Conservation (phyloP, 2,113 vertebrate genomes). For the Sorex fumeus region DNA sequence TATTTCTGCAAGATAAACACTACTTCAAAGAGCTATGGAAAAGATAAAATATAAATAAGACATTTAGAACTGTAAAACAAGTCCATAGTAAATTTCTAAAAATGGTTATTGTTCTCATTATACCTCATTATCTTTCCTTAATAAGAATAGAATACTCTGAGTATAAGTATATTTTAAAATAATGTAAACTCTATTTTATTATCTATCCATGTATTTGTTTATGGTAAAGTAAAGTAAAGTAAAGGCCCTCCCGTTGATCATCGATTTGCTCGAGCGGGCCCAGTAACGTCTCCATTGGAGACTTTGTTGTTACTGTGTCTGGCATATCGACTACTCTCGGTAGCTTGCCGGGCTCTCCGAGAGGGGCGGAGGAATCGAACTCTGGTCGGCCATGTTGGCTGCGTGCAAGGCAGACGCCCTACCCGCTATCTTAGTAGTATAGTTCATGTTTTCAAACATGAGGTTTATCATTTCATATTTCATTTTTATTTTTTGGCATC, state of each 20-base stretch:
- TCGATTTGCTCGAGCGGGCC: too few species aligned
- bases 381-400: too few species aligned
- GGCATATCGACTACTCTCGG: too few species aligned
- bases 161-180: too few species aligned
- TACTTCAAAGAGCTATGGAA: background rate
- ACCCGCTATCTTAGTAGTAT: too few species aligned
- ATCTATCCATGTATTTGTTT: background rate
- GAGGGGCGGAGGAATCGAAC: too few species aligned
- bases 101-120: background rate
- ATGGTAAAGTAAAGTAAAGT: too few species aligned
- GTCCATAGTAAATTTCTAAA: constrained; percentile 6
- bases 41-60: constrained; percentile 18
- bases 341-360: too few species aligned
- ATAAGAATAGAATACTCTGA: constrained; percentile 19
- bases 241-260: too few species aligned
- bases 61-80: background rate
- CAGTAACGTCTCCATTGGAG: too few species aligned
- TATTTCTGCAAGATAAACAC: constrained; percentile 24
- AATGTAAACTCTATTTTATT: constrained; percentile 10
- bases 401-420: too few species aligned
- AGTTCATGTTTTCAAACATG: constrained; percentile 38
- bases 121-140: constrained; percentile 42
- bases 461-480: constrained; percentile 23
- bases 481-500: background rate
- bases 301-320: too few species aligned